Evolutionary conservation across 2,113 vertebrate species (phyloP).

Genomic region (Machaerirhynchus nigripectus): DNA sequence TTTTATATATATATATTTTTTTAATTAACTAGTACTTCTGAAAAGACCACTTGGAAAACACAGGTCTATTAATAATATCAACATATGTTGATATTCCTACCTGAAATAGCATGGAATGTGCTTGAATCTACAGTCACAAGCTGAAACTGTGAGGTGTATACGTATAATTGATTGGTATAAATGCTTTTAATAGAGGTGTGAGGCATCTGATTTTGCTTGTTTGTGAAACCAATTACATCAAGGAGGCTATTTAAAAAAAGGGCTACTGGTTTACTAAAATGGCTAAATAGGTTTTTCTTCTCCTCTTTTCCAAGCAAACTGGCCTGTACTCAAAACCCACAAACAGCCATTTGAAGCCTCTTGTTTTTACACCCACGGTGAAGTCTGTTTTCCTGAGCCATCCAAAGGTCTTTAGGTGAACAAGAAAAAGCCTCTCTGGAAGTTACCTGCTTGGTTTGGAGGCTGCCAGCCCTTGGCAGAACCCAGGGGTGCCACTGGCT

Average conservation of each 20-base stretch:
- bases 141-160: not conserved
- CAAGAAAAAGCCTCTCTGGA: not conserved
- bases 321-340: not conserved
- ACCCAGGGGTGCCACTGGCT: conserved; percentile 36
- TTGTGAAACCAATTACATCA: not conserved
- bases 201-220: not conserved
- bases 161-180: not conserved
- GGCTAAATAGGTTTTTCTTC: not conserved
- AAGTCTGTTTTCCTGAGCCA: not conserved
- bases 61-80: not conserved
- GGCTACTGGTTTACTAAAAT: not conserved
- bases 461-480: conserved; percentile 73
- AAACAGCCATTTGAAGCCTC: not conserved
- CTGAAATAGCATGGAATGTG: not conserved
- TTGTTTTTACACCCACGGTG: not conserved
- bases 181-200: not conserved
- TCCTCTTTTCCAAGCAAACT: not conserved
- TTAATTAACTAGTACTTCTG: not conserved
- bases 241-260: not conserved
- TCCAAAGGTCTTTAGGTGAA: not conserved
- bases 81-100: not conserved
- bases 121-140: not conserved
- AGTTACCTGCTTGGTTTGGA: conserved; percentile 72
- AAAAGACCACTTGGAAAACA: not conserved
- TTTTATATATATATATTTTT: too few species aligned